Percentiles rank a stretch among this genome's conserved stretches.
Evolutionary conservation across 2,113 vertebrate genomes (phyloP).

Genomic region (Mesoclemmys tuberculata): DNA sequence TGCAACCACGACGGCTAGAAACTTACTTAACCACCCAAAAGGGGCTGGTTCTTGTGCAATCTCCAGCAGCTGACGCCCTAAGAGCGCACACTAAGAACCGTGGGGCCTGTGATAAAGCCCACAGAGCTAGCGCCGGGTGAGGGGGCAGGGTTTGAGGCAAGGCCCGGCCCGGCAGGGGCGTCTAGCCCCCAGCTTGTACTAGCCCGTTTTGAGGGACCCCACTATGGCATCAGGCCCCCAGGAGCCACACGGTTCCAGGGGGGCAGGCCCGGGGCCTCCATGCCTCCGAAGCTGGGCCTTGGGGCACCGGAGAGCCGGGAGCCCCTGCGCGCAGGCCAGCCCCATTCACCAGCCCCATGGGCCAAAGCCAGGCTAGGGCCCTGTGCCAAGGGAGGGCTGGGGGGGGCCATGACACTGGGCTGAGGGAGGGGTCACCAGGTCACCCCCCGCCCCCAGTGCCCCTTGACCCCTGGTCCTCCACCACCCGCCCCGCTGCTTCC

Average conservation of each 20-base stretch:
- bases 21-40: background rate
- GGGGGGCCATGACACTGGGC: background rate
- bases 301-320: fast-evolving
- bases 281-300: too few species aligned
- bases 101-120: background rate
- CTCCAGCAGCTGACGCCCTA: background rate
- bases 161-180: too few species aligned
- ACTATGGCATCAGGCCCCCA: too few species aligned
- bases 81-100: background rate
- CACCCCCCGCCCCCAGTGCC: background rate
- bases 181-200: too few species aligned
- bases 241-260: too few species aligned
- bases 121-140: too few species aligned
- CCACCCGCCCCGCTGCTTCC: background rate
- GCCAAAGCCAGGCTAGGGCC: background rate
- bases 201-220: too few species aligned
- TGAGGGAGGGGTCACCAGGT: background rate
- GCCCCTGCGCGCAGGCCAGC: too few species aligned
- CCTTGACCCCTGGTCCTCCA: background rate
- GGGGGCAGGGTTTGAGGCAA: too few species aligned
- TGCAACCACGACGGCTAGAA: background rate
- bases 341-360: background rate
- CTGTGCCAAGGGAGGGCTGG: background rate
- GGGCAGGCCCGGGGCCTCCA: background rate
- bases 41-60: background rate